These are phyloP conservation scores for Bufo bufo DNA, from an alignment of 2,113 vertebrate genomes.

Conservation along the genomic window DNA sequence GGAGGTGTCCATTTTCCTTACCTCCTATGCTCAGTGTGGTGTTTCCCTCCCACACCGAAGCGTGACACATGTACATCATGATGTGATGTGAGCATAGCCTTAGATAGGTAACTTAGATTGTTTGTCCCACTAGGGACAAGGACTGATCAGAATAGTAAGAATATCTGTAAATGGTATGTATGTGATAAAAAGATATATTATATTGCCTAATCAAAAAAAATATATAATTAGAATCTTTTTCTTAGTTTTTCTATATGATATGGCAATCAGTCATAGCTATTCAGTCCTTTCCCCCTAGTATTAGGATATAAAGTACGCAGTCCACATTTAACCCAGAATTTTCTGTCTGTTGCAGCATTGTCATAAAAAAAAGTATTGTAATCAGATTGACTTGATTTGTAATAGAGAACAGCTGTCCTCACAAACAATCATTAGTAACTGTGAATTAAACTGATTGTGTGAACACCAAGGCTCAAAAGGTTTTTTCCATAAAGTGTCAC, in stretches of 20 bases:
- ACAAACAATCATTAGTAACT: background rate
- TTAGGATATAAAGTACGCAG: background rate
- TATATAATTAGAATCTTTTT: background rate
- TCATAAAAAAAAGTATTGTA: constrained; percentile 23
- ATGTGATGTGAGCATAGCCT: too few species aligned
- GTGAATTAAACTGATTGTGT: constrained; percentile 42
- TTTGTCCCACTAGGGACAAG: too few species aligned
- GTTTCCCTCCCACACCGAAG: too few species aligned
- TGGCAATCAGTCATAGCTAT: background rate
- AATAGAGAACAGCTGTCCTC: constrained; percentile 40
- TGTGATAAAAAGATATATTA: too few species aligned
- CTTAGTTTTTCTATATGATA: background rate
- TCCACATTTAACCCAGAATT: background rate
- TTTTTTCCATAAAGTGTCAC: constrained; percentile 51
- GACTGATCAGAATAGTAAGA: too few species aligned
- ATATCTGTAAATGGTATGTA: too few species aligned
- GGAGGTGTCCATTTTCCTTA: too few species aligned
- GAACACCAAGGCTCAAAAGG: constrained; percentile 18
- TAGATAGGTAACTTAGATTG: too few species aligned
- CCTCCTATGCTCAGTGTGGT: too few species aligned
- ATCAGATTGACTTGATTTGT: constrained; percentile 44
- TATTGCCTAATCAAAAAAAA: too few species aligned
- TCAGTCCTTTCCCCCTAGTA: background rate
- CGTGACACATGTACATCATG: too few species aligned
- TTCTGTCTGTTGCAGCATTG: constrained; percentile 5